A percentile compares a stretch with the other conserved stretches of the same genome.
phyloP scores from a whole-genome alignment of 2,888 invertebrate genomes.

The Drosophila suboccidentalis region DNA sequence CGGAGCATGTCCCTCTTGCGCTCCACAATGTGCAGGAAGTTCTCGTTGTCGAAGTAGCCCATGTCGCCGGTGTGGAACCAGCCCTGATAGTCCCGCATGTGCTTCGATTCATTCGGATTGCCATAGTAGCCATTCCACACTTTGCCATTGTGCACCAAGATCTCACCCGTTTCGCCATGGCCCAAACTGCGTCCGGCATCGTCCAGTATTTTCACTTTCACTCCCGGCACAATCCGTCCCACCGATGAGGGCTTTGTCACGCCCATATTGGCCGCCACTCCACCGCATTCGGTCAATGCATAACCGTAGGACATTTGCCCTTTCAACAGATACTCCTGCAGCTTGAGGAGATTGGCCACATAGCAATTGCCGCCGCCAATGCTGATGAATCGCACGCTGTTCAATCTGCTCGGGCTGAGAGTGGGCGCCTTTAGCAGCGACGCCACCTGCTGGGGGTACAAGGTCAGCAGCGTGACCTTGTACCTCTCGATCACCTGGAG shows the following conservation, averaged over 20 bases:
- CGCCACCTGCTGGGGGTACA: constrained; percentile 76
- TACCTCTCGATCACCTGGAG: constrained; percentile 79
- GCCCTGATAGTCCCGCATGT: constrained; percentile 80
- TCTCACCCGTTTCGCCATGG: constrained; percentile 81
- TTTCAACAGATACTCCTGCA: constrained; percentile 71
- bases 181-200: constrained; percentile 78
- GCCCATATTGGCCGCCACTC: constrained; percentile 76
- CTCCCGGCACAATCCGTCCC: constrained; percentile 75
- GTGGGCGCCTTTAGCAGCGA: constrained; percentile 69
- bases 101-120: constrained; percentile 78
- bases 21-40: constrained; percentile 79
- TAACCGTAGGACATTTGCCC: constrained; percentile 79
- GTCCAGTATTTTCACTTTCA: constrained; percentile 80
- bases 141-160: constrained; percentile 73
- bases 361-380: constrained; percentile 78
- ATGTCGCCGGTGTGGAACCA: constrained; percentile 85
- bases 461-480: constrained; percentile 71
- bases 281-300: constrained; percentile 81
- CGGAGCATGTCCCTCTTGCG: constrained; percentile 81
- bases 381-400: constrained; percentile 73
- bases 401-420: constrained; percentile 62
- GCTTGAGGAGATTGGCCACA: constrained; percentile 71
- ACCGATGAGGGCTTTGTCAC: constrained; percentile 73
- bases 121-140: constrained; percentile 83
- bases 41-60: constrained; percentile 84